Conservation (phyloP, 2,113 vertebrate genomes). For the Gymnarchus niloticus region DNA sequence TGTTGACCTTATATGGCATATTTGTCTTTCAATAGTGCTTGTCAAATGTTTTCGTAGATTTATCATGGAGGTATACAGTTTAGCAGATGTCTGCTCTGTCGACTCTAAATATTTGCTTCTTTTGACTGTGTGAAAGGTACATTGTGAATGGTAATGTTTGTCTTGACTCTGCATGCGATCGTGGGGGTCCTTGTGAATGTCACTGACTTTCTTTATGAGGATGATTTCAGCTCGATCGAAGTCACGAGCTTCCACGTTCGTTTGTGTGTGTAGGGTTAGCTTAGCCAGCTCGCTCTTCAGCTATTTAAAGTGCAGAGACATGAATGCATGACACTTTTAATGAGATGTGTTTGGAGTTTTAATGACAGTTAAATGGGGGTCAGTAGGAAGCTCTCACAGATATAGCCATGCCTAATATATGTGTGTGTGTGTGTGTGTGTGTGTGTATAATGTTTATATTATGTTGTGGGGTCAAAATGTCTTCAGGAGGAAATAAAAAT, state of each 20-base stretch:
- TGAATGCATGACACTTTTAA: background rate
- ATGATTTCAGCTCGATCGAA: too few species aligned
- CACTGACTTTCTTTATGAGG: background rate
- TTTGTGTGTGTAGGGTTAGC: background rate
- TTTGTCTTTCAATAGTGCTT: background rate
- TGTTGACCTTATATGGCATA: background rate
- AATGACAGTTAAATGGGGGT: background rate
- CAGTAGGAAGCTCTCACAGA: background rate
- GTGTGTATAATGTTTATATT: too few species aligned
- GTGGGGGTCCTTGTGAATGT: background rate
- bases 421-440: too few species aligned
- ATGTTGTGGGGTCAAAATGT: too few species aligned
- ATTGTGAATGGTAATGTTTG: background rate
- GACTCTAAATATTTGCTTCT: background rate
- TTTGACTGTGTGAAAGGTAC: background rate
- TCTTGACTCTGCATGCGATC: background rate
- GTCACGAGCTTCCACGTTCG: background rate
- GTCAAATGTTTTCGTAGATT: background rate
- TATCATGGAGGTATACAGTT: background rate
- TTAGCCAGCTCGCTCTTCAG: too few species aligned
- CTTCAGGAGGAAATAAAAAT: too few species aligned
- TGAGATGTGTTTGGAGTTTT: background rate
- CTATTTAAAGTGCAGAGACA: background rate
- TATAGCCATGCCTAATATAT: background rate
- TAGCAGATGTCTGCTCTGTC: background rate